phyloP scores from a whole-genome alignment of 2,797 vertebrate species.

The Knipowitschia caucasica region DNA sequence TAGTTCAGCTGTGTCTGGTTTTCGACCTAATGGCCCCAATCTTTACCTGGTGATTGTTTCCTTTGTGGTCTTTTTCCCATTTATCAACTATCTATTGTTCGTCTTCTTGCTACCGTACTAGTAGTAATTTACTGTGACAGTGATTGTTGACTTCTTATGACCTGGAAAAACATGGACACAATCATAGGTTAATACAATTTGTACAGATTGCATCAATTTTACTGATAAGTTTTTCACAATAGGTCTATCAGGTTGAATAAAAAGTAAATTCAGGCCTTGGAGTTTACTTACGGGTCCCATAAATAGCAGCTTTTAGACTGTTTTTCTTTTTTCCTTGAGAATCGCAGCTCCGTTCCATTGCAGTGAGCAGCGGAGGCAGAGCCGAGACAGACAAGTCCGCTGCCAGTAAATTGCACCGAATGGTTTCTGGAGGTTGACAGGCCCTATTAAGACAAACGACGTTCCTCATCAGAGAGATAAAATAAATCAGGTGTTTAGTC shows the following conservation, averaged over 20 bases:
- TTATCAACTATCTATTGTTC: background rate
- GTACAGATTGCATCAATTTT: slow-evolving; percentile 94
- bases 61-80: background rate
- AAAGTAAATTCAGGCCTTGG: slow-evolving; percentile 94
- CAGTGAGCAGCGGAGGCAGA: slow-evolving; percentile 76
- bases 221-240: slow-evolving; percentile 98
- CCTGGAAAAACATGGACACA: slow-evolving; percentile 69
- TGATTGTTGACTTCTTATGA: slow-evolving; percentile 45
- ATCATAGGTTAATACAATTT: slow-evolving; percentile 98
- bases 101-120: slow-evolving; percentile 30
- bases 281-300: slow-evolving; percentile 86
- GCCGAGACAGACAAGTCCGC: slow-evolving; percentile 78
- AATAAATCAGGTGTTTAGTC: slow-evolving; percentile 99
- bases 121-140: slow-evolving; percentile 54
- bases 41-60: slow-evolving; percentile 29
- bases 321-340: slow-evolving; percentile 80
- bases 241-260: slow-evolving; percentile 93
- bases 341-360: slow-evolving; percentile 88
- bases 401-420: slow-evolving; percentile 96
- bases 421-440: slow-evolving; percentile 96
- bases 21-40: slow-evolving; percentile 12
- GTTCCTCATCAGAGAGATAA: slow-evolving; percentile 99
- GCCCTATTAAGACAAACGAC: slow-evolving; percentile 99
- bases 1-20: slow-evolving; percentile 1
- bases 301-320: slow-evolving; percentile 95